A percentile compares a stretch with the other conserved stretches of the same genome.
Evolutionary conservation across 2,113 vertebrate genomes (phyloP).

Genomic region (Neodontobutis hainanensis): DNA sequence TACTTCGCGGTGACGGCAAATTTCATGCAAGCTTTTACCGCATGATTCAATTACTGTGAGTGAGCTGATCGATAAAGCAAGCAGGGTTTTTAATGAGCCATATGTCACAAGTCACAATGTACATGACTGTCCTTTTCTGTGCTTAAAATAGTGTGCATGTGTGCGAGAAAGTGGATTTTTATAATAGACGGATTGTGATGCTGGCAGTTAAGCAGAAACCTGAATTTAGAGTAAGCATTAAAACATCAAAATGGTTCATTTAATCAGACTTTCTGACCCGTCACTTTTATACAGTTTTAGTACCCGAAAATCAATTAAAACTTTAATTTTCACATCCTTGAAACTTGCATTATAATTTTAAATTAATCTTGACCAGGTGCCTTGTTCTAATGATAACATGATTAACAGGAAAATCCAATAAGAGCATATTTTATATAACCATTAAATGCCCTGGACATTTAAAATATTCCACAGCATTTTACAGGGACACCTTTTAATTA

Average conservation of each 20-base stretch:
- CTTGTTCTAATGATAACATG: not conserved
- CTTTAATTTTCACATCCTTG: not conserved
- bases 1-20: conserved; percentile 10
- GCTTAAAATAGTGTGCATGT: not conserved
- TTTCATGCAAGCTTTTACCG: conserved; percentile 56
- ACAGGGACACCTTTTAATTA: conserved; percentile 38
- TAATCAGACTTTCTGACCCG: not conserved
- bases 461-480: conserved; percentile 6
- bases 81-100: conserved; percentile 14
- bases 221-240: not conserved
- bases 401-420: conserved; percentile 2
- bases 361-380: not conserved
- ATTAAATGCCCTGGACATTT: conserved; percentile 12
- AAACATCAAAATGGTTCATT: not conserved
- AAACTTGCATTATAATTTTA: not conserved
- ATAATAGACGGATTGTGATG: not conserved
- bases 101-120: conserved; percentile 3
- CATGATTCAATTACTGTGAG: conserved; percentile 59
- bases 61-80: conserved; percentile 48
- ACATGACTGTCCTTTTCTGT: not conserved
- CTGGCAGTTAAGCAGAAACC: not conserved
- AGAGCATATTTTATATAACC: conserved; percentile 4
- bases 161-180: not conserved
- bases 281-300: not conserved
- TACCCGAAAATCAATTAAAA: not conserved